These are phyloP conservation scores for Pediacus dermestoides DNA, from an alignment of 2,888 invertebrate genomes.

Conservation along the genomic window DNA sequence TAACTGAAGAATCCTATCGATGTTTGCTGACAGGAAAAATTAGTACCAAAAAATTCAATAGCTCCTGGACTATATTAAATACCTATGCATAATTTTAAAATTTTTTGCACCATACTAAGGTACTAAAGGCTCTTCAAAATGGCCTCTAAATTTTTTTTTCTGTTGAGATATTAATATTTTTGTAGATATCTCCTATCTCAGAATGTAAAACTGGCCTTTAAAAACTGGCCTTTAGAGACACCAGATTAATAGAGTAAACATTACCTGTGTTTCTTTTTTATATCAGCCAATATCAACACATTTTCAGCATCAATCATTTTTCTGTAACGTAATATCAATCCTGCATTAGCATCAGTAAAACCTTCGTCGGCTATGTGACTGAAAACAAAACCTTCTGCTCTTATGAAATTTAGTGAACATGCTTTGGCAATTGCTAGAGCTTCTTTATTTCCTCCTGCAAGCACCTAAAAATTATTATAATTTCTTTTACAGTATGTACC, in stretches of 20 bases:
- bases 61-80: too few relatives aligned
- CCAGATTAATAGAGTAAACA: slow-evolving; percentile 6
- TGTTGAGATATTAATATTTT: too few relatives aligned
- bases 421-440: slow-evolving; percentile 73
- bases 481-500: neutral
- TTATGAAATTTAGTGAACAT: slow-evolving; percentile 65
- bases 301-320: slow-evolving; percentile 63
- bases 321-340: slow-evolving; percentile 66
- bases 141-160: too few relatives aligned
- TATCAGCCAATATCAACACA: slow-evolving; percentile 68
- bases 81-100: too few relatives aligned
- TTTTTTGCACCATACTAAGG: too few relatives aligned
- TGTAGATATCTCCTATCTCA: too few relatives aligned
- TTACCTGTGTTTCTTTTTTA: slow-evolving; percentile 83
- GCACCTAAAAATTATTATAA: slow-evolving; percentile 50
- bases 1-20: too few relatives aligned
- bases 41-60: too few relatives aligned
- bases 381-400: slow-evolving; percentile 77
- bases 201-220: neutral
- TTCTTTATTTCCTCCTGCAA: slow-evolving; percentile 73
- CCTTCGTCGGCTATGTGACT: slow-evolving; percentile 81
- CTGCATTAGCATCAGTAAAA: slow-evolving; percentile 71
- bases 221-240: neutral
- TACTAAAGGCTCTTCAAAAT: too few relatives aligned
- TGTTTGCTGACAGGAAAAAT: too few relatives aligned